Base-by-base conservation (phyloP, 53 echinoderm and acorn worm genomes). In the Crossaster papposus region DNA sequence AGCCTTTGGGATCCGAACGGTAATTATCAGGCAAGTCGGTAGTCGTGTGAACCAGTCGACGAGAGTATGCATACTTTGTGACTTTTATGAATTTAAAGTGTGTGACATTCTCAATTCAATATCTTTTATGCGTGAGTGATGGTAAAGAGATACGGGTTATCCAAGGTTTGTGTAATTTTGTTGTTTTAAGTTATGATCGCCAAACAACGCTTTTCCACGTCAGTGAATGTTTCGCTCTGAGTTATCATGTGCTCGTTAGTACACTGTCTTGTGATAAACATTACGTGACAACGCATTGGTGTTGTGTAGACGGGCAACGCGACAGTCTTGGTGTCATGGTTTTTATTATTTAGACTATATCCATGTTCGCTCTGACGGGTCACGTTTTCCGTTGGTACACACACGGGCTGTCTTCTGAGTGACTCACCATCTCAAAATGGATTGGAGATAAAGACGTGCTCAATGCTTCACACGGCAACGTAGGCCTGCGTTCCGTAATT, bases 361-460 rank as follows among this genome's bases (percentile, higher is more conserved):
- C 68, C 68, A 23, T 4, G 68, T 68, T 14, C 68, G 4, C 28
- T 81, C 81, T 52, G 22, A 34, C 63, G 32, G 81, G 81, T 81
- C 81, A 81, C 81, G 81, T 81, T 81, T 81, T 62, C 52, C 58
- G 62, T 62, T 34, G 79, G 79, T 58, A 63, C 63, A 81, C 58
- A 81, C 31, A 30, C 24, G 68, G 28, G 28, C 68, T 23, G 24
- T n/a, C 30, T 26, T 23, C 24, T 58, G 68, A 68, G 28, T 68
- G 68, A 68, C 20, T 68, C 68, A 68, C 28, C 68, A 28, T 24
- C 68, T 26, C 28, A 4, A 10, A 68, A 26, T 6, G 28, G 68
- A n/a, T 11, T 10, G 28, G 28, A 68, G 68, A 68, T n/a, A 28
- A 28, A 68, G 68, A 68, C 68, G 68, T 68, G 68, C 68, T 68